phyloP scores from a whole-genome alignment of 2,888 invertebrate species.

The Heteromurus nitidus region DNA sequence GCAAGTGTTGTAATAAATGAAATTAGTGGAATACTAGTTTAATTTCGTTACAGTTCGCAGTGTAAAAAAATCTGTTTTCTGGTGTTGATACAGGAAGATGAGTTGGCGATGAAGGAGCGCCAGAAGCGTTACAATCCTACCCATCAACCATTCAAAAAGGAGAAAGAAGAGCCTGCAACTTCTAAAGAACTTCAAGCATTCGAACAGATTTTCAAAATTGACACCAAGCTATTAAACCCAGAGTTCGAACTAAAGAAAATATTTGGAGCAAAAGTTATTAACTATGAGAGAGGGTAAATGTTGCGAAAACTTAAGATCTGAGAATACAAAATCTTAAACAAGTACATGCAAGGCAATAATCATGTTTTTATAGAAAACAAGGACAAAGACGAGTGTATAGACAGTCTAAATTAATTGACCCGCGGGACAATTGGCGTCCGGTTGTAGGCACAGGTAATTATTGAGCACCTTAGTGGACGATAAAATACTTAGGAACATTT shows the following conservation, averaged over 20 bases:
- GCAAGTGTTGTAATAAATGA: constrained; percentile 13
- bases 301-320: too few species aligned
- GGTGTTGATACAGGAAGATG: constrained; percentile 78
- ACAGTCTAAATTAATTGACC: constrained; percentile 80
- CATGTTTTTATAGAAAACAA: constrained; percentile 71
- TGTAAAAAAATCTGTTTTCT: neutral
- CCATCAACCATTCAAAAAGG: constrained; percentile 74
- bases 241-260: constrained; percentile 88
- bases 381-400: constrained; percentile 68
- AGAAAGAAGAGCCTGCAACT: constrained; percentile 73
- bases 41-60: neutral
- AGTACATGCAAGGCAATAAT: too few species aligned
- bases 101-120: constrained; percentile 79
- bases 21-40: neutral
- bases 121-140: constrained; percentile 81
- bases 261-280: constrained; percentile 87
- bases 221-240: constrained; percentile 84
- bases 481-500: neutral
- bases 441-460: constrained; percentile 81
- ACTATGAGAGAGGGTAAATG: constrained; percentile 79
- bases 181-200: constrained; percentile 69
- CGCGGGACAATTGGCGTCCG: constrained; percentile 85
- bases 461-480: neutral
- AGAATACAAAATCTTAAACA: too few species aligned
- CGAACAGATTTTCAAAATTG: constrained; percentile 80